A percentile compares a stretch with the other conserved stretches of the same genome.
phyloP scores from a whole-genome alignment of 2,888 invertebrate genomes.

The Gymnocheta viridis region DNA sequence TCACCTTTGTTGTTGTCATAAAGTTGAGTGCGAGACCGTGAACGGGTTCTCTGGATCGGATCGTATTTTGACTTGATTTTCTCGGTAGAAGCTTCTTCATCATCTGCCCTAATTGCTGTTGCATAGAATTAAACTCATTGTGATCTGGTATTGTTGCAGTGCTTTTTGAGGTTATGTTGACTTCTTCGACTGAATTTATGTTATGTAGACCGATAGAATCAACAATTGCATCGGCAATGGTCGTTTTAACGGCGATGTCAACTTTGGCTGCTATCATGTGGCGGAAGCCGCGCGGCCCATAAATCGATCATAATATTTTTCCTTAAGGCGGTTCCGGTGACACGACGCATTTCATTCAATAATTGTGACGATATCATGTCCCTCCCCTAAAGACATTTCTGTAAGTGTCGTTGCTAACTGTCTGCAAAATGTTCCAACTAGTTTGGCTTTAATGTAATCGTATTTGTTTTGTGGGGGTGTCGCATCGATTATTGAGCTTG shows the following conservation, averaged over 20 bases:
- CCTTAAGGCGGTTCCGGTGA: constrained; percentile 39
- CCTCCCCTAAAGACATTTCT: constrained; percentile 47
- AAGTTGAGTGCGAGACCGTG: background rate
- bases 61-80: background rate
- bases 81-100: background rate
- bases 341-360: constrained; percentile 46
- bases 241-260: constrained; percentile 34
- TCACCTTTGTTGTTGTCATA: background rate
- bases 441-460: constrained; percentile 38
- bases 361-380: constrained; percentile 41
- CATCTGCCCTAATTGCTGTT: constrained; percentile 6
- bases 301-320: constrained; percentile 47
- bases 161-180: constrained; percentile 20
- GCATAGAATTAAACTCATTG: constrained; percentile 1
- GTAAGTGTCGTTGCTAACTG: constrained; percentile 42
- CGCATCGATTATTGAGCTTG: constrained; percentile 36
- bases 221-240: constrained; percentile 46
- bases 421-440: constrained; percentile 43
- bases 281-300: constrained; percentile 49
- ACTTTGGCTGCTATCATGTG: constrained; percentile 50
- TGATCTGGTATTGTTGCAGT: background rate
- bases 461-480: constrained; percentile 34
- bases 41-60: background rate
- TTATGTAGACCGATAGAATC: constrained; percentile 18
- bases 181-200: constrained; percentile 9